These are phyloP conservation scores for Typhlichthys subterraneus DNA, from an alignment of 2,797 vertebrate species.

Conservation along the genomic window DNA sequence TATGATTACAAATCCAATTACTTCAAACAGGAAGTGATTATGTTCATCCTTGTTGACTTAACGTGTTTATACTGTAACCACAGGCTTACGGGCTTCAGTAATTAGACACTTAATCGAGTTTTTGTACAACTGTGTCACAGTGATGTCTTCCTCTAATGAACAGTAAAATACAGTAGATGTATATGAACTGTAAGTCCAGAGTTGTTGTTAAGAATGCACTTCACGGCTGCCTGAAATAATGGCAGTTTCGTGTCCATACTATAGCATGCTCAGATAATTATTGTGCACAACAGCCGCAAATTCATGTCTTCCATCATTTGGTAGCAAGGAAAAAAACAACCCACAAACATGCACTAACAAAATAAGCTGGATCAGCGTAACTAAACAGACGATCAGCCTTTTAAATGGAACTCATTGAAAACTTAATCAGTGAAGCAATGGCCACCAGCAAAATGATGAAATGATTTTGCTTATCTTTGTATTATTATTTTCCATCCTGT, in stretches of 20 bases:
- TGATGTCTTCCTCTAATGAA: conserved; percentile 20
- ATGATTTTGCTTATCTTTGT: conserved; percentile 67
- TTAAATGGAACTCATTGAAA: conserved; percentile 61
- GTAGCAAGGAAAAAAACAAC: conserved; percentile 25
- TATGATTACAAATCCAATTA: too few species aligned
- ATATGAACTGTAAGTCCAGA: conserved; percentile 27
- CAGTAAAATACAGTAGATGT: conserved; percentile 1
- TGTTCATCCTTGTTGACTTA: too few species aligned
- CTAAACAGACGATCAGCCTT: conserved; percentile 66
- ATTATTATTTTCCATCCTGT: conserved; percentile 52
- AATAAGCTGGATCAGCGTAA: conserved; percentile 68
- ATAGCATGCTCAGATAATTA: conserved; percentile 49
- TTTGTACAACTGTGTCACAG: conserved; percentile 8
- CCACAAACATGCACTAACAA: conserved; percentile 66
- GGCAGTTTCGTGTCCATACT: conserved; percentile 13
- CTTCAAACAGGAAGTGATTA: neutral
- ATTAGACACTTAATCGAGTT: conserved; percentile 4
- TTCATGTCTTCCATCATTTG: conserved; percentile 51
- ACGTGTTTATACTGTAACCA: neutral
- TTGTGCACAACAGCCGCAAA: conserved; percentile 48
- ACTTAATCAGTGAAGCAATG: conserved; percentile 62
- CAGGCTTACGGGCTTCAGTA: conserved; percentile 15
- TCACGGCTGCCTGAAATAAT: conserved; percentile 5
- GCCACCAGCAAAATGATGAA: conserved; percentile 49
- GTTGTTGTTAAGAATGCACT: conserved; percentile 8